Base-by-base conservation (phyloP, 1,140 invertebrate genomes). In the Heliothis virescens region DNA sequence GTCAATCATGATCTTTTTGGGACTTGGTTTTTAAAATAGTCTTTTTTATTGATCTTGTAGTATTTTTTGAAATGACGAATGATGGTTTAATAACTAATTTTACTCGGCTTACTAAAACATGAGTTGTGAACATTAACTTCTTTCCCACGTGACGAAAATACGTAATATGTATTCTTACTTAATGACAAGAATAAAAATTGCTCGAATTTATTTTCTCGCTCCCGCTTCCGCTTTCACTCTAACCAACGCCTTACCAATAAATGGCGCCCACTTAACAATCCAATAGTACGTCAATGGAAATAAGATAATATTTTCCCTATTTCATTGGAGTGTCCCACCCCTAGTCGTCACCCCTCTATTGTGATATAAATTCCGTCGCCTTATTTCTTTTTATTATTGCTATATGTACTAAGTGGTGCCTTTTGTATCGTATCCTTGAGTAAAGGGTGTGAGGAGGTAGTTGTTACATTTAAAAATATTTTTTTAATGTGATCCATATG, bases 271-370 rank as follows among this genome's bases (percentile, higher is more conserved):
- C 62, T 65, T 65, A 65, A 48, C 62, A 65, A 41, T 65, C 62
- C 34, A 48, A 47, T 48, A 48, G 29, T 4, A n/a, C n/a, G 62
- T 65, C 62, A 13, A 65, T 65, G 62, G 62, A 48, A 47, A 65
- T 65, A 34, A 65, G 62, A 29, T 47, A 65, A 65, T 65, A 65
- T 65, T 65, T 65, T 47, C 62, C 62, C 62, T 65, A 65, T 65
- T 65, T 65, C 47, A 65, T 65, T 16, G 16, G n/a, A 16, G 41
- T 34, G 34, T 34, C 62, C 16, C 62, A 41, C 62, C 62, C 60
- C 29, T 41, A 62, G 26, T 47, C 41, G 62, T 65, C 34, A 16
- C 62, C 62, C 41, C 41, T 65, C 41, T 65, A 48, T 34, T 18
- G 11, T 16, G 12, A 65, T 65, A 65, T 48, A 65, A 65, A 65